Percentiles rank a stretch among this genome's conserved stretches.
Conservation (phyloP, 2,888 invertebrate species). For the Erebia aethiops region DNA sequence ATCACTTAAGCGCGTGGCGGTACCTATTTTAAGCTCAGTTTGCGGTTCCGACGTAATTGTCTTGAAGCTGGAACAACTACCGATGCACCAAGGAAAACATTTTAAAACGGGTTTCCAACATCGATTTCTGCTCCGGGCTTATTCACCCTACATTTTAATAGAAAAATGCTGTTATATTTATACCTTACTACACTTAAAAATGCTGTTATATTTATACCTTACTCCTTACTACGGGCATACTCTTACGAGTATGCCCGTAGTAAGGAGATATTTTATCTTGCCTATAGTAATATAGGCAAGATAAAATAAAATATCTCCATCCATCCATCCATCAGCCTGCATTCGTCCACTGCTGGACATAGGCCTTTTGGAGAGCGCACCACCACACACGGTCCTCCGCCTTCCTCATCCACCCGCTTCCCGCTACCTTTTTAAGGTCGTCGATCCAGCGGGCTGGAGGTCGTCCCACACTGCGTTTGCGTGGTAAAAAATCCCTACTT, state of each 20-base stretch:
- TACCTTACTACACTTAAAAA: slow-evolving; percentile 1
- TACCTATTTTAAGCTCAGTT: slow-evolving; percentile 27
- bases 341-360: too few species aligned
- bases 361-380: too few species aligned
- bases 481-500: too few species aligned
- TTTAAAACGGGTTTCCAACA: slow-evolving; percentile 28
- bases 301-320: too few species aligned
- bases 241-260: too few species aligned
- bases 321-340: too few species aligned
- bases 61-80: slow-evolving; percentile 26
- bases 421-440: too few species aligned
- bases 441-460: too few species aligned
- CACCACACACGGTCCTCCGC: too few species aligned
- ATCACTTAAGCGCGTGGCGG: neutral
- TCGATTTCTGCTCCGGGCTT: slow-evolving; percentile 33
- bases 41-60: slow-evolving; percentile 29
- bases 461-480: too few species aligned
- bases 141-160: slow-evolving; percentile 19
- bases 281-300: neutral
- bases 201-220: slow-evolving; percentile 11
- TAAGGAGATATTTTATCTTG: too few species aligned
- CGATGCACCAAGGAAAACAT: slow-evolving; percentile 34
- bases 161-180: slow-evolving; percentile 10
- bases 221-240: neutral
- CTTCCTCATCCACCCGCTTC: too few species aligned